Base-by-base conservation (phyloP, 2,113 vertebrate species). In the Misgurnus mizolepis region DNA sequence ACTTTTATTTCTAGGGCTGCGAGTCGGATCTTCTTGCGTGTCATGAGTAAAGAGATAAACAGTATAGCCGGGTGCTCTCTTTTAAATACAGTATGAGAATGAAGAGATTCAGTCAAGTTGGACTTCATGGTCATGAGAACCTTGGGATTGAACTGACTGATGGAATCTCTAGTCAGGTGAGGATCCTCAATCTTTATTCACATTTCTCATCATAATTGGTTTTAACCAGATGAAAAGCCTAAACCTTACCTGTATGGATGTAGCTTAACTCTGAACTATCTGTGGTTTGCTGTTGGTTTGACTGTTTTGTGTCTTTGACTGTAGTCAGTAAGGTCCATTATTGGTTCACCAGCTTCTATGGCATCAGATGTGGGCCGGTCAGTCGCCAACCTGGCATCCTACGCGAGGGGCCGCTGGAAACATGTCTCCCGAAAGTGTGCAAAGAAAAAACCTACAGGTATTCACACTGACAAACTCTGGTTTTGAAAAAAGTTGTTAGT, bases 401-500 rank as follows among this genome's bases (percentile, higher is more conserved):
- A 88, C 58, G 84, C 86, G n/a, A 76, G 83, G 41, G 41, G 86
- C 34, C 88, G 88, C 14, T 85, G 89, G 89, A 89, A 75, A 47
- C 82, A 83, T 5, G 83, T 53, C 27, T 55, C 78, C 2, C 69
- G 64, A 7, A 84, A 82, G 65, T 62, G 68, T 55, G 18, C 47
- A 7, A 82, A 65, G 22, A 81, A 73, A 50, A 86, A 87, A 67
- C 62, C 81, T 0, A 50, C 65, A 76, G 91, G 91, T 91, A 81
- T 39, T 47, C 7, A 12, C 7, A 41, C 22, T 15, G 18, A 6
- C 17, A 58, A 15, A 27, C 41, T 41, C 66, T 47, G 45, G 10
- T 47, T 47, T 47, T 47, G 45, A 47, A 47, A 6, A 8, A 47
- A 10, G 45, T 47, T 47, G 45, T 47, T 27, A 27, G 1, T 27